Conservation (phyloP, 1,140 invertebrate genomes). For the Stegodyphus mimosarum region DNA sequence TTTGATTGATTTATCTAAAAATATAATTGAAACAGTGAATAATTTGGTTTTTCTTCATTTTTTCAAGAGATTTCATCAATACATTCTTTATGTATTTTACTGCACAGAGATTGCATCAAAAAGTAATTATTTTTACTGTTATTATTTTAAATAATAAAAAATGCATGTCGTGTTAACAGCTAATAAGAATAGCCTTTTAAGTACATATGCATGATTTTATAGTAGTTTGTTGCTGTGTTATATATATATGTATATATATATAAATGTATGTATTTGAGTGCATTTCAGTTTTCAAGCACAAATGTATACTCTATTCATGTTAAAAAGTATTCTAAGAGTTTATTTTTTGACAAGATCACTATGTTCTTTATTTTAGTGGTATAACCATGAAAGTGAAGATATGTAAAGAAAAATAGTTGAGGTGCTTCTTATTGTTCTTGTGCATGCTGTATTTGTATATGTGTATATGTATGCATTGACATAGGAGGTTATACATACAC, state of each 20-base stretch:
- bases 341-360: conserved; percentile 54
- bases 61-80: too few relatives aligned
- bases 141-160: background rate
- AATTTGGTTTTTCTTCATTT: too few relatives aligned
- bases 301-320: conserved; percentile 54
- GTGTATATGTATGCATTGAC: conserved; percentile 41
- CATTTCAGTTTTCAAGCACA: conserved; percentile 52
- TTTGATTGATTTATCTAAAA: too few relatives aligned
- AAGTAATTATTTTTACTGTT: too few relatives aligned
- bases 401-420: conserved; percentile 17
- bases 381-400: conserved; percentile 26
- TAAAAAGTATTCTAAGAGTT: conserved; percentile 53
- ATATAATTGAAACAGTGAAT: too few relatives aligned
- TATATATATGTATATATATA: conserved; percentile 10
- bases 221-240: background rate
- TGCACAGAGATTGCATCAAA: background rate
- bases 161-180: background rate
- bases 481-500: conserved; percentile 27
- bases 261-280: conserved; percentile 4
- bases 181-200: background rate
- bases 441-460: conserved; percentile 50
- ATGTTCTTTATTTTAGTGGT: conserved; percentile 55
- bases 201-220: conserved; percentile 15
- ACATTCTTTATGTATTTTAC: too few relatives aligned
- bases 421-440: conserved; percentile 57